These are phyloP conservation scores for Drusus annulatus DNA, from an alignment of 1,140 invertebrate genomes.

Conservation along the genomic window DNA sequence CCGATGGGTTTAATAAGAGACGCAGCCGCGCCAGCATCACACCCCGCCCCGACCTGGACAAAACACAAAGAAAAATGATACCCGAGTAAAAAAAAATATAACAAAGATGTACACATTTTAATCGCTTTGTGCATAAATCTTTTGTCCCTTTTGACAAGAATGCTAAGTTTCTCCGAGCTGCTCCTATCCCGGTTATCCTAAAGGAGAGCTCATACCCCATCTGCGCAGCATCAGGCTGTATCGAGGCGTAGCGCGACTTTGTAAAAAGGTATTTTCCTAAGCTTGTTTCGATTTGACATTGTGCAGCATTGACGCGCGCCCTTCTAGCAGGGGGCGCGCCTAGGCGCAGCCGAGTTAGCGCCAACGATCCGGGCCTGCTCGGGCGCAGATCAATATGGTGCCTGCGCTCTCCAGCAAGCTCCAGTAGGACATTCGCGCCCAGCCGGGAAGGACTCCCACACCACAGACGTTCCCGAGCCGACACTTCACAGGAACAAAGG, in stretches of 20 bases:
- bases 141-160: no score
- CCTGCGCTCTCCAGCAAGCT: background rate
- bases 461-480: background rate
- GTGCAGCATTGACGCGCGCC: no score
- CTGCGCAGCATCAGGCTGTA: background rate
- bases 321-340: no score
- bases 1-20: constrained; percentile 31
- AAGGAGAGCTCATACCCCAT: background rate
- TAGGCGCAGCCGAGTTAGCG: background rate
- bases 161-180: no score
- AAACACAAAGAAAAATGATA: background rate
- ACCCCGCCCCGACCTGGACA: background rate
- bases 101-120: no score
- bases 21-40: constrained; percentile 28
- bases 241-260: background rate
- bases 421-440: constrained; percentile 34
- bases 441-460: constrained; percentile 13
- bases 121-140: no score
- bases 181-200: no score
- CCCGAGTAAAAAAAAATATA: no score
- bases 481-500: constrained; percentile 19
- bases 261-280: background rate
- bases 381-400: constrained; percentile 34
- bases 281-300: no score
- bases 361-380: background rate